Percentiles rank a stretch among this genome's conserved stretches.
Evolutionary conservation across 2,113 vertebrate genomes (phyloP).

Genomic region (Mobula hypostoma): DNA sequence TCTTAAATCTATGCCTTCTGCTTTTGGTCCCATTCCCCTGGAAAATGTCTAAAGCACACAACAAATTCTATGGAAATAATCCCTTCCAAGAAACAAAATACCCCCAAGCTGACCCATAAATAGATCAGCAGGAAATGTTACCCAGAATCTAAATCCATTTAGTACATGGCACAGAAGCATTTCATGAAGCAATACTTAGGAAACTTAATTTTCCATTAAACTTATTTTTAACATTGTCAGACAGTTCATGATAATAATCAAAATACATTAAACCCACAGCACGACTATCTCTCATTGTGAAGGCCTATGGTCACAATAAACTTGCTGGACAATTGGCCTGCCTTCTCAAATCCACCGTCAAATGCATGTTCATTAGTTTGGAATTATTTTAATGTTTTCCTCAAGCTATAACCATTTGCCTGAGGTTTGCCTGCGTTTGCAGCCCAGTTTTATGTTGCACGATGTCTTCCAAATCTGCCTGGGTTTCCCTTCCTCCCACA

Average conservation of each 20-base stretch:
- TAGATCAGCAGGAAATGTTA: not conserved
- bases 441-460: not conserved
- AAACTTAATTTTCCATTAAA: not conserved
- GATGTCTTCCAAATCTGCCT: not conserved
- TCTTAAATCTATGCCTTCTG: no score
- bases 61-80: no score
- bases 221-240: no score
- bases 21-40: no score
- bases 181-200: not conserved
- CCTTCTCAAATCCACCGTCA: not conserved
- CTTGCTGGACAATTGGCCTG: not conserved
- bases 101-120: no score
- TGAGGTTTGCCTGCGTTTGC: not conserved
- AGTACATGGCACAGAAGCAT: not conserved
- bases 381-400: not conserved
- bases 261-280: no score
- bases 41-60: no score
- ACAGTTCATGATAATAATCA: no score
- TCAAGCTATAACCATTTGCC: not conserved
- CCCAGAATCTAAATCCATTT: not conserved
- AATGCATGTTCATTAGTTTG: not conserved
- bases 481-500: not conserved
- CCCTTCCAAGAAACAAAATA: no score
- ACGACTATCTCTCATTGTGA: not conserved
- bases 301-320: not conserved